Evolutionary conservation across 2,797 vertebrate species (phyloP).

Genomic region (Sebastes paucispinis): DNA sequence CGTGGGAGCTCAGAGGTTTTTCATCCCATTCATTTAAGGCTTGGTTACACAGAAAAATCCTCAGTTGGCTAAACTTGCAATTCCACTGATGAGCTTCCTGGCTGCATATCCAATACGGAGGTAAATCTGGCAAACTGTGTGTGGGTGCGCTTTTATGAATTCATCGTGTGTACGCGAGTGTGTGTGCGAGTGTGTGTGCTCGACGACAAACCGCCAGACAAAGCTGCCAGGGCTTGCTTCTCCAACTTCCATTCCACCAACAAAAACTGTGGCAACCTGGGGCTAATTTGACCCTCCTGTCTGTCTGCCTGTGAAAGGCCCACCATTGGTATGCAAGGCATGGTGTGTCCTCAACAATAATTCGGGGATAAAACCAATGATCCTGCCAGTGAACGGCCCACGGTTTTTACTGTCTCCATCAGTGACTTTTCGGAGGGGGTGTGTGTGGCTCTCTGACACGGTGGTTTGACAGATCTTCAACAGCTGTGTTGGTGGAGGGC

Average conservation of each 20-base stretch:
- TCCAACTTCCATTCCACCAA: conserved; percentile 52
- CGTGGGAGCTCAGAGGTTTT: conserved; percentile 56
- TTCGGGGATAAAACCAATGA: conserved; percentile 82
- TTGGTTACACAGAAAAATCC: conserved; percentile 68
- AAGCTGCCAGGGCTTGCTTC: conserved; percentile 46
- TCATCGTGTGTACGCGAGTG: conserved; percentile 5
- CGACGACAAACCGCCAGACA: conserved; percentile 35
- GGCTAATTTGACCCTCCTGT: conserved; percentile 62
- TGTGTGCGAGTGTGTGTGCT: not conserved
- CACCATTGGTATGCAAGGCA: conserved; percentile 76
- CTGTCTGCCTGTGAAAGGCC: conserved; percentile 41
- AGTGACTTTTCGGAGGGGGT: conserved; percentile 66
- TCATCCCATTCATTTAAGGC: conserved; percentile 69
- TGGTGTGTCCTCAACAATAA: conserved; percentile 76
- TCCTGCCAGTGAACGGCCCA: conserved; percentile 72
- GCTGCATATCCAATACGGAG: conserved; percentile 46
- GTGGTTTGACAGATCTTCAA: conserved; percentile 79
- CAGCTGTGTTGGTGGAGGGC: conserved; percentile 79
- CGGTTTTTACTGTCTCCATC: conserved; percentile 77
- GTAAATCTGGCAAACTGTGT: conserved; percentile 56
- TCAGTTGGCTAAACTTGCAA: conserved; percentile 73
- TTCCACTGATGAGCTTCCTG: conserved; percentile 76
- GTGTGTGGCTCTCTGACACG: conserved; percentile 59
- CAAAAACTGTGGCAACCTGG: conserved; percentile 45
- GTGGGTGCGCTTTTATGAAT: conserved; percentile 42